phyloP scores from a whole-genome alignment of 2,888 invertebrate genomes.

The Oxytorus armatus region DNA sequence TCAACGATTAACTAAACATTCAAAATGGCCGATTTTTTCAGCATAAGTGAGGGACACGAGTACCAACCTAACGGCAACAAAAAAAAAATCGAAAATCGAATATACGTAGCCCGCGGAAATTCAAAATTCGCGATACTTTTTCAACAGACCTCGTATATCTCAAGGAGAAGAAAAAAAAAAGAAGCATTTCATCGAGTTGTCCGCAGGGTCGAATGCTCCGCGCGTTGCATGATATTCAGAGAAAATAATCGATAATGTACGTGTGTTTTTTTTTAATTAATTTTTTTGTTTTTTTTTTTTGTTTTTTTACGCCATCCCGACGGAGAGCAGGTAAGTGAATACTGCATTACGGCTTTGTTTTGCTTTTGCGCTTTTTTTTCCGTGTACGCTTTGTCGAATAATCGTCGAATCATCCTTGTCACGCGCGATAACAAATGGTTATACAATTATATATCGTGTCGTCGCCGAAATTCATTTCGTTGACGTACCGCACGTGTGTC shows the following conservation, averaged over 20 bases:
- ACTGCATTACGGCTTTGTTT: slow-evolving; percentile 76
- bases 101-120: too few relatives aligned
- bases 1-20: too few relatives aligned
- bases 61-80: too few relatives aligned
- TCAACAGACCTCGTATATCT: too few relatives aligned
- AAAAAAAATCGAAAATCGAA: too few relatives aligned
- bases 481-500: too few relatives aligned
- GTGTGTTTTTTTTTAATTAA: slow-evolving; percentile 65
- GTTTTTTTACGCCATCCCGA: slow-evolving; percentile 36
- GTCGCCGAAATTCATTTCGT: too few relatives aligned
- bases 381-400: slow-evolving; percentile 30
- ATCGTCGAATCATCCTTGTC: slow-evolving; percentile 16
- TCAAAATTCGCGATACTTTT: too few relatives aligned
- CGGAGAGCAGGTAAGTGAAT: slow-evolving; percentile 77
- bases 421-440: background rate
- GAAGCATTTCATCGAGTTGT: slow-evolving; percentile 77
- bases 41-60: too few relatives aligned
- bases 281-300: slow-evolving; percentile 9
- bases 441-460: background rate
- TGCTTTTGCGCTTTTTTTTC: slow-evolving; percentile 68
- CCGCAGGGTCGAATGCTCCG: slow-evolving; percentile 81
- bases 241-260: slow-evolving; percentile 80
- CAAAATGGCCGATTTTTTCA: too few relatives aligned
- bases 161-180: too few relatives aligned
- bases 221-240: slow-evolving; percentile 81